Base-by-base conservation (phyloP, 2,888 invertebrate genomes). In the Eudemis profundana region DNA sequence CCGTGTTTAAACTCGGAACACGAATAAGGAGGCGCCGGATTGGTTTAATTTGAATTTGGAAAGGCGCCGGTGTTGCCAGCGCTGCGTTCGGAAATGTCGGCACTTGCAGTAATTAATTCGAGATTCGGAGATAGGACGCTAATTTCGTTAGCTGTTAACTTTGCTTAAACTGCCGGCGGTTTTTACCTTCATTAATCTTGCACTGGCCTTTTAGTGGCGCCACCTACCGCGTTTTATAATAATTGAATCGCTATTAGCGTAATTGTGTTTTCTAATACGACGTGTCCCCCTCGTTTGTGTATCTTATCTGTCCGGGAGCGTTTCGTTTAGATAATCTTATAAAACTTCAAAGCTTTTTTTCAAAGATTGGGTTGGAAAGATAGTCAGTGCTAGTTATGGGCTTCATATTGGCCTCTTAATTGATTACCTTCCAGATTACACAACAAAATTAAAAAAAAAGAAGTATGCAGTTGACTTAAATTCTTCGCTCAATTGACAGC, bases 11-110 rank as follows among this genome's bases (percentile, higher is more conserved):
- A 85, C 85, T 77, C 78, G 71, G 86, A 89, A 92, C 92, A 92
- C 89, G 92, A 90, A 90, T 92, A 83, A 92, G 92, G 92, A 91
- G 92, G 92, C 90, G 88, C 91, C 89, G 85, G 89, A 90, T 91
- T 89, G 90, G 92, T 90, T 89, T 92, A 90, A 92, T 92, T 92
- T 92, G 89, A 92, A 92, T 92, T 90, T 90, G 78, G 87, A 89
- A 86, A 87, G 87, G 81, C 85, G 86, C 85, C 84, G 79, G 86
- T 82, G 83, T 79, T 79, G 81, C 79, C 74, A 72, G 76, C 78
- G 74, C 71, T 77, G 77, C 82, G 77, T 78, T 78, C 76, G 74
- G 77, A 74, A 79, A 78, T 78, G 81, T 68, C 70, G 72, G 76
- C 82, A 81, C 82, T 82, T 84, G 85, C 74, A 79, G 86, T 87